Base-by-base conservation (phyloP, 2,113 vertebrate genomes). In the Phocoena phocoena region DNA sequence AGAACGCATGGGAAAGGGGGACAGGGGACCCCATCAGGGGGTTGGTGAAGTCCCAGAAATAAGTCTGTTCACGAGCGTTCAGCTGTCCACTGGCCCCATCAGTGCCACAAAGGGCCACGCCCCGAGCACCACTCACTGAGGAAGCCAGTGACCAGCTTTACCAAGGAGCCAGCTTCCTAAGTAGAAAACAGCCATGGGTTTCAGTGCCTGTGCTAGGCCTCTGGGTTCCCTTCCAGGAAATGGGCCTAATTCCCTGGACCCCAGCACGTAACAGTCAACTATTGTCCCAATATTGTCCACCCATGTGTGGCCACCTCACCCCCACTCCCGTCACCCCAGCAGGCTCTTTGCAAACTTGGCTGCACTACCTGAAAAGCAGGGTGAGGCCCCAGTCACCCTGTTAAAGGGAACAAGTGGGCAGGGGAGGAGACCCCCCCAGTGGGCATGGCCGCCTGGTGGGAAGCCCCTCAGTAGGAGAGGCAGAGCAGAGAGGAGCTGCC, bases 81-180 rank as follows among this genome's bases (percentile, higher is more conserved):
- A 71, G 33, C 63, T 71, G 76, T 38, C 88, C 91, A 47, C n/a
- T 60, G 70, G 20, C 80, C 55, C 73, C 14, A 23, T 5, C 38
- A 2, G 23, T 6, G 8, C 91, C 76, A 96, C 90, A 86, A 89
- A 86, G 55, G 92, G 76, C 97, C 95, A 81, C 85, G 68, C 96
- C 95, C 96, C 33, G 38, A 41, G 41, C 44, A 25, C 91, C 73
- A 36, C 8, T 0, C 17, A 9, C 31, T 3, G 58, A 92, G 63
- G 25, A 84, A 55, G 50, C 9, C 85, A 18, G n/a, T 3, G 17
- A 55, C 10, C 15, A 7, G 81, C 81, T 67, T 67, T 12, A 8
- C 25, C 0, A 5, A 33, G 38, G 31, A 89, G 73, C 53, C 58
- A 21, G 74, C 41, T 28, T 31, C 79, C 58, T 0, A 3, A 50